Percentiles rank a stretch among this genome's conserved stretches.
These are phyloP conservation scores for Darevskia mixta DNA, from an alignment of 2,797 vertebrate species.

Conservation along the genomic window DNA sequence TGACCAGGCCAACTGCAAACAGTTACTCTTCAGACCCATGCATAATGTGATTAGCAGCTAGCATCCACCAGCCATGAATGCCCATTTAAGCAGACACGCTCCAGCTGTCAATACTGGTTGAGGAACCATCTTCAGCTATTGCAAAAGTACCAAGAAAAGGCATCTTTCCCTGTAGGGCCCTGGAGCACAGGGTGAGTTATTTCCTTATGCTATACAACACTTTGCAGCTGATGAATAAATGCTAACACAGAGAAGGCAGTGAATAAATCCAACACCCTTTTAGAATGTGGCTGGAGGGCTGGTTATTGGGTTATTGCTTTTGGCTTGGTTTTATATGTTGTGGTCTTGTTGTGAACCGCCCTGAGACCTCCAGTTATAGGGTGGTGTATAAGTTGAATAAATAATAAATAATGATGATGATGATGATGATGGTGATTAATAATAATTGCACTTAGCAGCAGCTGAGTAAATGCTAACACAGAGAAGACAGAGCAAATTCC, in stretches of 20 bases:
- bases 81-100: background rate
- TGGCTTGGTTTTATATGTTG: no score
- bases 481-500: background rate
- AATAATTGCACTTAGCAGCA: no score
- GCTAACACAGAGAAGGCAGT: background rate
- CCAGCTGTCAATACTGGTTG: background rate
- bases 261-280: slow-evolving; percentile 11
- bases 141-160: no score
- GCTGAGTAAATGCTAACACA: slow-evolving; percentile 5
- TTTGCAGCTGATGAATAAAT: background rate
- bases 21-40: background rate
- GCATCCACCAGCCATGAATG: background rate
- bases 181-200: background rate
- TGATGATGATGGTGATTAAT: no score
- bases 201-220: background rate
- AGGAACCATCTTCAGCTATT: background rate
- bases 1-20: background rate
- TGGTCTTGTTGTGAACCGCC: no score
- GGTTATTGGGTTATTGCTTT: no score
- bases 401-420: no score
- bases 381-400: no score
- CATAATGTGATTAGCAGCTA: background rate
- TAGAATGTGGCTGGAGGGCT: no score
- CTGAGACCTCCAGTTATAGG: no score
- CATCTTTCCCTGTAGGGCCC: background rate